Evolutionary conservation across 2,888 invertebrate species (phyloP).

Genomic region (Dastarcus helophoroides): DNA sequence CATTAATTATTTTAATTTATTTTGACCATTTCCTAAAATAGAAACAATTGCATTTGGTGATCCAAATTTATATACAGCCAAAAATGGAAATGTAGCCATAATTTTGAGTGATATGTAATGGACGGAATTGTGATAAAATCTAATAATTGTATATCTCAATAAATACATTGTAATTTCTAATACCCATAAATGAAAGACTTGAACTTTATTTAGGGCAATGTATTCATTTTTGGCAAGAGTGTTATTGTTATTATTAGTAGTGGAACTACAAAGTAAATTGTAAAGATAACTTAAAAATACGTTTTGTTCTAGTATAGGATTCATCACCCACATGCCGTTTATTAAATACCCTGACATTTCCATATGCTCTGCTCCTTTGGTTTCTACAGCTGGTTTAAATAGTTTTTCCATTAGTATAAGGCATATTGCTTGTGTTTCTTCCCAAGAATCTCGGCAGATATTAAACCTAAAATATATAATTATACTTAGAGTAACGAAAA

Average conservation of each 20-base stretch:
- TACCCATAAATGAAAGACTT: slow-evolving; percentile 13
- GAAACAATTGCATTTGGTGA: slow-evolving; percentile 44
- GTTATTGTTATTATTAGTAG: slow-evolving; percentile 14
- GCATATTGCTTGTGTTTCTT: slow-evolving; percentile 52
- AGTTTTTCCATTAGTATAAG: slow-evolving; percentile 46
- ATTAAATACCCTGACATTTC: slow-evolving; percentile 53
- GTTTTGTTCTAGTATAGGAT: slow-evolving; percentile 48
- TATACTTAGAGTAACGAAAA: no score
- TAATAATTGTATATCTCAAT: slow-evolving; percentile 35
- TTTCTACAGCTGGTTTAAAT: slow-evolving; percentile 48
- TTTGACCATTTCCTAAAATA: not conserved
- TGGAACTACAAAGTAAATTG: slow-evolving; percentile 14
- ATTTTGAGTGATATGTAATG: slow-evolving; percentile 48
- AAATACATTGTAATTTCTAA: slow-evolving; percentile 14
- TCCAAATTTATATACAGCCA: slow-evolving; percentile 57
- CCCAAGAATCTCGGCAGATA: slow-evolving; percentile 50
- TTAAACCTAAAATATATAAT: slow-evolving; percentile 47
- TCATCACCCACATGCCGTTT: slow-evolving; percentile 57
- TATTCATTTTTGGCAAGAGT: slow-evolving; percentile 7
- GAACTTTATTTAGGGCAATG: slow-evolving; percentile 11
- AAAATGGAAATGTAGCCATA: slow-evolving; percentile 55
- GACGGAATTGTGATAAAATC: slow-evolving; percentile 49
- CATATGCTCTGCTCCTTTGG: slow-evolving; percentile 50
- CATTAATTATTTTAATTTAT: no score
- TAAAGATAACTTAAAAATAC: slow-evolving; percentile 41